Evolutionary conservation across 2,113 vertebrate genomes (phyloP), one percentile per base, ranked within the genome.

Genomic region (Holacanthus passer): DNA sequence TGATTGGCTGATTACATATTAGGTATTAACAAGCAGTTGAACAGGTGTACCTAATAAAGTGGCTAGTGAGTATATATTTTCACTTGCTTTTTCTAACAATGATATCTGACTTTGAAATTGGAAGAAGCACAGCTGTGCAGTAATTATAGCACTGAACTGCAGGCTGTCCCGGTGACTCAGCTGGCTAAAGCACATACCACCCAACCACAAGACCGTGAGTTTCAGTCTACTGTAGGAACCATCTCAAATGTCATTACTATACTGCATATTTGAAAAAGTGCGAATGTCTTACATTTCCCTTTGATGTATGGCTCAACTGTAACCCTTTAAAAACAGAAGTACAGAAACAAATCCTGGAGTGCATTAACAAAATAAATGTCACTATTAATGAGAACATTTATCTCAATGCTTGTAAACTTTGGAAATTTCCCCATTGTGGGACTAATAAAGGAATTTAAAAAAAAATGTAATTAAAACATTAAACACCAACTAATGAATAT

Each of bases 141-240:
- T 87, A 85, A 89, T 89, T 85, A 79, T 60, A 78, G 76, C 31
- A 22, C 65, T 72, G 19, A 81, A 64, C 69, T 62, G 66, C 37
- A 47, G 62, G 65, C 73, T 41, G 47, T 58, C 48, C 68, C 73
- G 66, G 79, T 87, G 69, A 88, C 64, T 88, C 84, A 78, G 77
- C 68, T 85, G 31, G 58, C 29, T 55, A 10, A 60, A 81, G 70
- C 17, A 29, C 52, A 39, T 60, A 74, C 47, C 55, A 77, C 29
- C 39, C 6, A 48, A 69, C 62, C 73, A 59, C 7, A 50, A 72
- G 27, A 60, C 32, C 7, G 3, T 27, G 37, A 53, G 73, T 58
- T 77, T 77, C 19, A 22, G 63, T 81, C 39, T n/a, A 27, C 16
- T 20, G 24, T 58, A 16, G 32, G 14, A 78, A 80, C 20, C 43